Evolutionary conservation across 2,113 vertebrate genomes (phyloP), one percentile per base, ranked within the genome.

Genomic region (Panthera uncia): DNA sequence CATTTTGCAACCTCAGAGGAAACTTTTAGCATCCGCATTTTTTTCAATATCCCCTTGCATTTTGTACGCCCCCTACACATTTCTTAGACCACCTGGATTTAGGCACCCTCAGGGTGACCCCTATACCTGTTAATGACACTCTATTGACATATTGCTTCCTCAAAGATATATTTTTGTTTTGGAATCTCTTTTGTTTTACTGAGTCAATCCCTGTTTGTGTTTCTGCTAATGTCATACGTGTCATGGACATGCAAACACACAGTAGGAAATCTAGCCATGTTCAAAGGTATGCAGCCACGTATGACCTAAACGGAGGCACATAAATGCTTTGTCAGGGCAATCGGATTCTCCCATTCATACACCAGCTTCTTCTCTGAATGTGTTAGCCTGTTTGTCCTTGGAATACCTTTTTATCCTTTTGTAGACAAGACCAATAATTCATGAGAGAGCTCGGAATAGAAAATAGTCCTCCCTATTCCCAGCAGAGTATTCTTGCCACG

Each of bases 331-430:
- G 36, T 57, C 65, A 65, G 50, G 88, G 45, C 25, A 78, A 31
- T 55, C 25, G 16, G 41, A 73, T 14, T 48, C 31, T 89, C n/a
- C 65, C 1, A 1, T 68, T 95, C 66, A 50, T 7, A 31, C 6
- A 29, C 38, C 18, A 81, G 5, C 6, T 82, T 91, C 74, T 90
- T 91, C 52, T 23, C 66, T 50, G n/a, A 1, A 12, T 92, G 94
- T 41, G 65, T 94, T 63, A 82, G 87, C 71, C 25, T 89, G 81
- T 95, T 94, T 97, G 95, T 97, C 98, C 97, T 98, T 98, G 96
- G 79, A 96, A 96, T 63, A 94, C 86, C 66, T 86, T 96, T 76
- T 91, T 95, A 89, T 88, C 89, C 96, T 94, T 97, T 69, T 33
- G 19, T 71, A 96, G 97, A 95, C 95, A 95, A 55, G 90, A 25